Conservation (phyloP, 1,140 invertebrate genomes). For the Bradysia coprophila region DNA sequence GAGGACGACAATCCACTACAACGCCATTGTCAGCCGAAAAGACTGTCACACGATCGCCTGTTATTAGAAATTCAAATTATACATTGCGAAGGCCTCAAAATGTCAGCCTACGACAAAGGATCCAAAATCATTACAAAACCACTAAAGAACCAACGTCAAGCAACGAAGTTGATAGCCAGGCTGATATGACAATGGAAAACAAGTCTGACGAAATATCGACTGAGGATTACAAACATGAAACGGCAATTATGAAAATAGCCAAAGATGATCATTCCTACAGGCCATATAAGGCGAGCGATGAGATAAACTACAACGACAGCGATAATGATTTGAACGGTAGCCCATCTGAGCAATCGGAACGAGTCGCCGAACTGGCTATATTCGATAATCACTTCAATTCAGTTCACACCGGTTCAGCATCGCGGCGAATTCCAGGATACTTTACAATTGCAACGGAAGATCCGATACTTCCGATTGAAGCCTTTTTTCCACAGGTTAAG, state of each 20-base stretch:
- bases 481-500: conserved; percentile 38
- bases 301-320: conserved; percentile 16
- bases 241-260: conserved; percentile 32
- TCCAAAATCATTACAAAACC: neutral
- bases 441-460: conserved; percentile 41
- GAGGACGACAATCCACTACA: neutral
- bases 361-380: conserved; percentile 34
- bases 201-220: neutral
- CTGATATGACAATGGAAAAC: neutral
- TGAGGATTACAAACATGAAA: conserved; percentile 12
- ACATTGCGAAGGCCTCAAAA: neutral
- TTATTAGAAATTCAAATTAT: neutral
- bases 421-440: conserved; percentile 34
- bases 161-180: neutral
- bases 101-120: neutral
- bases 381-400: conserved; percentile 31
- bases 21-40: neutral
- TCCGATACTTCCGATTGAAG: conserved; percentile 38
- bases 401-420: conserved; percentile 16
- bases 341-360: conserved; percentile 29
- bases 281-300: conserved; percentile 14
- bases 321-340: conserved; percentile 1
- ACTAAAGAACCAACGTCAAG: neutral
- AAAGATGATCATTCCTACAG: conserved; percentile 12
- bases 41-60: neutral